A percentile compares a stretch with the other conserved stretches of the same genome.
Evolutionary conservation across 2,797 vertebrate genomes (phyloP).

Genomic region (Antrozous pallidus): DNA sequence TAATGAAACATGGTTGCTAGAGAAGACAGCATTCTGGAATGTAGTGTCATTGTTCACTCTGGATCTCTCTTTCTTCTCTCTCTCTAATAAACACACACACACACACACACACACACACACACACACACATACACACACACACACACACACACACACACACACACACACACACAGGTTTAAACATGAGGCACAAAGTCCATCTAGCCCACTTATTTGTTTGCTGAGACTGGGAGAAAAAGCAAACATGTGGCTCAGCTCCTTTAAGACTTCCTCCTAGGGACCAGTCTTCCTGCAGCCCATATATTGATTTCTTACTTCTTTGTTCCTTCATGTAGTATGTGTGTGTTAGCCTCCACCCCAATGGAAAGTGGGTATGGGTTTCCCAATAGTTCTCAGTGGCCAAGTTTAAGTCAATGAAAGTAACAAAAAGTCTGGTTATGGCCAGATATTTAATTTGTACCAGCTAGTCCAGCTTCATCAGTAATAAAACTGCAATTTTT

Average conservation of each 20-base stretch:
- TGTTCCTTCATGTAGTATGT: neutral
- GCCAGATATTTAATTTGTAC: neutral
- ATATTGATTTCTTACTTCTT: neutral
- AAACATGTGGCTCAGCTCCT: neutral
- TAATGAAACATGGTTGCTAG: neutral
- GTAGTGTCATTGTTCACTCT: neutral
- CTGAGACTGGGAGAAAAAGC: neutral
- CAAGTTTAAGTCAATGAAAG: neutral
- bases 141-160: too few species aligned
- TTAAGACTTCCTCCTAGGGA: neutral
- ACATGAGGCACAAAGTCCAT: neutral
- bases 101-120: neutral
- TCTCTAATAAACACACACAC: neutral
- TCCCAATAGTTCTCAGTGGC: neutral
- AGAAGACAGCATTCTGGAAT: neutral
- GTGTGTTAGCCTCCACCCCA: neutral
- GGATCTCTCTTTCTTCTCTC: neutral
- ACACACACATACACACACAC: neutral
- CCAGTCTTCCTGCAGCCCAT: neutral
- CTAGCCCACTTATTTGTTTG: neutral
- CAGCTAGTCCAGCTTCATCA: neutral
- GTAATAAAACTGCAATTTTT: conserved; percentile 13
- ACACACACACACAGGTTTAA: too few species aligned
- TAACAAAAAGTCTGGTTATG: neutral
- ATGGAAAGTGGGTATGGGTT: neutral